Conservation (phyloP, 2,797 vertebrate genomes). For the Geotrypetes seraphini region DNA sequence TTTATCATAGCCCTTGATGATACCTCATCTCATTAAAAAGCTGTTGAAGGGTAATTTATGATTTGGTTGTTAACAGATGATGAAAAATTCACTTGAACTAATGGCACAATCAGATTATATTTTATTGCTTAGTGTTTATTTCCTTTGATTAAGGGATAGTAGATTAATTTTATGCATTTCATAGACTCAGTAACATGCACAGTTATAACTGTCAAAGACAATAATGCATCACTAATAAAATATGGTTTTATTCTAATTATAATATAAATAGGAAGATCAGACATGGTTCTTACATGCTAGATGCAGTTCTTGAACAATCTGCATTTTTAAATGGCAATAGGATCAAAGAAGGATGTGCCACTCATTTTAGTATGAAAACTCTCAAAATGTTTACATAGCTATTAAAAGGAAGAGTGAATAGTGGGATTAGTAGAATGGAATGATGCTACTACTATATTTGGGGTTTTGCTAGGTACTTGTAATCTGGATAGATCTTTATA, state of each 20-base stretch:
- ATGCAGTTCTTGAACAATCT: neutral
- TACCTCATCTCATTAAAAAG: constrained; percentile 43
- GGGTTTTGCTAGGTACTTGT: too few relatives aligned
- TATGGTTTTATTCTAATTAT: constrained; percentile 29
- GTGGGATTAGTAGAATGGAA: too few relatives aligned
- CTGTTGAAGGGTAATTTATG: constrained; percentile 46
- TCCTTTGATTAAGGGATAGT: constrained; percentile 29
- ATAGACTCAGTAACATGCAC: constrained; percentile 17
- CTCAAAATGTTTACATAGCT: too few relatives aligned
- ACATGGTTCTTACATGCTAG: too few relatives aligned
- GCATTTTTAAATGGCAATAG: neutral
- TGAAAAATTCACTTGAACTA: constrained; percentile 50
- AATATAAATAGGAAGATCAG: constrained; percentile 14
- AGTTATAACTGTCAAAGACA: constrained; percentile 21
- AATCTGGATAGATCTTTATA: too few relatives aligned
- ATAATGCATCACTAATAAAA: constrained; percentile 19
- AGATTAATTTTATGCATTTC: constrained; percentile 39
- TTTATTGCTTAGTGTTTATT: constrained; percentile 43
- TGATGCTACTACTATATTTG: too few relatives aligned
- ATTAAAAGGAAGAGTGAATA: too few relatives aligned
- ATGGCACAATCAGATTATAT: constrained; percentile 40
- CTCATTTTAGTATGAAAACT: too few relatives aligned
- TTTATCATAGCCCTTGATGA: constrained; percentile 25
- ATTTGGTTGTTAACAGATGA: constrained; percentile 41
- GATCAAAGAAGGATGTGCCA: accelerated